Percentiles rank a stretch among this genome's conserved stretches.
These are phyloP conservation scores for Cosmorhoe ocellata DNA, from an alignment of 2,888 invertebrate species.

Conservation along the genomic window DNA sequence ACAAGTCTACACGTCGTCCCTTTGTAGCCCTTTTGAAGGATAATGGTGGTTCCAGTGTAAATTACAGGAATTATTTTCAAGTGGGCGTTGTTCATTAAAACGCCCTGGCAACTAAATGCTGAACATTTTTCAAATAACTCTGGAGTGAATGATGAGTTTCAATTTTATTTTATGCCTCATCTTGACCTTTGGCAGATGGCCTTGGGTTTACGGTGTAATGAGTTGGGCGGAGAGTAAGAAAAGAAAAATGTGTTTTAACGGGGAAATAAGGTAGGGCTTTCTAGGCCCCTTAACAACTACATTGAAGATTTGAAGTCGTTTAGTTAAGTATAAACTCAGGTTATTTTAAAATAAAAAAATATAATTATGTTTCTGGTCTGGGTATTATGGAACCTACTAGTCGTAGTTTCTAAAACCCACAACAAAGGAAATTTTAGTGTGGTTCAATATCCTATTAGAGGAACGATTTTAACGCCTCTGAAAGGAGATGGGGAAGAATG, in stretches of 20 bases:
- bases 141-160: constrained; percentile 23
- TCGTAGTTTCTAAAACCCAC: no score
- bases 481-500: no score
- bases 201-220: constrained; percentile 15
- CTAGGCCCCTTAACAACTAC: background rate
- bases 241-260: constrained; percentile 10
- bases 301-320: background rate
- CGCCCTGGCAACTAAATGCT: constrained; percentile 13
- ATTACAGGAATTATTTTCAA: constrained; percentile 44
- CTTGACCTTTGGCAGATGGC: constrained; percentile 22
- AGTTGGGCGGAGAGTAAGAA: constrained; percentile 9
- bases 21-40: constrained; percentile 36
- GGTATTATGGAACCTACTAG: no score
- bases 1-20: constrained; percentile 35
- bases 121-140: constrained; percentile 23
- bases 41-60: constrained; percentile 43
- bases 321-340: background rate
- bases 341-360: no score
- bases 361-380: no score
- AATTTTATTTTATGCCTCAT: constrained; percentile 20
- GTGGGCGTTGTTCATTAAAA: constrained; percentile 35
- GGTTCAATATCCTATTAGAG: no score
- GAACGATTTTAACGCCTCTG: no score
- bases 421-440: no score
- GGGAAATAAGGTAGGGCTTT: constrained; percentile 5